phyloP scores from a whole-genome alignment of 37 sponge, comb jelly and placozoan genomes.

The Cliona cf. orientalis region DNA sequence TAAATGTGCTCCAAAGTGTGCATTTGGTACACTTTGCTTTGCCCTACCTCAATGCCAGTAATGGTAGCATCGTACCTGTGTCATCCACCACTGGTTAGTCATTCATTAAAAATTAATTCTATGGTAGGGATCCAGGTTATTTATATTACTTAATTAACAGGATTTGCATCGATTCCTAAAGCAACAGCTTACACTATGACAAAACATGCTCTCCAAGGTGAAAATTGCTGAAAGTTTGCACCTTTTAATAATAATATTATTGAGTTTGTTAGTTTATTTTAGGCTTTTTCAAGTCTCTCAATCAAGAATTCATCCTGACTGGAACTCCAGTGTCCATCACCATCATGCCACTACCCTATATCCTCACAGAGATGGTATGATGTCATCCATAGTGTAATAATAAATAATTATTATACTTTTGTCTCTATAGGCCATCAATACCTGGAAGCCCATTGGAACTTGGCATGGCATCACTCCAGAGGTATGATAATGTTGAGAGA shows the following conservation, averaged over 20 bases:
- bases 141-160: not conserved
- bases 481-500: constrained; percentile 5
- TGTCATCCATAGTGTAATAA: not conserved
- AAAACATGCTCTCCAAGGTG: constrained; percentile 76
- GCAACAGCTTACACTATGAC: constrained; percentile 47
- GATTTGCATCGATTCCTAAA: constrained; percentile 44
- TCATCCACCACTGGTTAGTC: constrained; percentile 49
- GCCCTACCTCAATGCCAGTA: constrained; percentile 28
- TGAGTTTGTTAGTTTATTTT: not conserved
- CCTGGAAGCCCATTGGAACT: constrained; percentile 16
- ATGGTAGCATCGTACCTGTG: constrained; percentile 49
- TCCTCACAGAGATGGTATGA: constrained; percentile 42
- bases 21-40: constrained; percentile 15
- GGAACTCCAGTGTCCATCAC: constrained; percentile 45
- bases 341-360: constrained; percentile 60
- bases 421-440: constrained; percentile 26
- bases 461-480: constrained; percentile 25
- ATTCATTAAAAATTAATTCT: too few relatives aligned
- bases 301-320: constrained; percentile 49
- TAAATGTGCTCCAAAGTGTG: constrained; percentile 67
- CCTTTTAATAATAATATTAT: not conserved
- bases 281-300: constrained; percentile 58
- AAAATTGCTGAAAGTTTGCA: not conserved
- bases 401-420: not conserved
- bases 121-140: too few relatives aligned